Percentiles rank a stretch among this genome's conserved stretches.
Conservation (phyloP, 2,113 vertebrate genomes). For the Hemiscyllium ocellatum region DNA sequence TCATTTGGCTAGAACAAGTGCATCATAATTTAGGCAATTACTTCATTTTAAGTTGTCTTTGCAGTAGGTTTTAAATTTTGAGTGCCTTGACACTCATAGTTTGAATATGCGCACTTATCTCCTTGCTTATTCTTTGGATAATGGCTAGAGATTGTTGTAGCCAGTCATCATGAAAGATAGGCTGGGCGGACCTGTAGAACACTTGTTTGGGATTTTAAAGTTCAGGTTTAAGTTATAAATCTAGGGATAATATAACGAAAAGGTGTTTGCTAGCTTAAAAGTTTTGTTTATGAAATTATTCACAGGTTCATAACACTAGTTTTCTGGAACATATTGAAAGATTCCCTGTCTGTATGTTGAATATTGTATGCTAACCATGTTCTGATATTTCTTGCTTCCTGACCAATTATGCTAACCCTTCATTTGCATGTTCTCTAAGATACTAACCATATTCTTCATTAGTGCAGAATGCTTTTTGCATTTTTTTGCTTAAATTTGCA, state of each 20-base stretch:
- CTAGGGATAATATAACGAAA: background rate
- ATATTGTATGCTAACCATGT: constrained; percentile 29
- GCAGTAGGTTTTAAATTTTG: background rate
- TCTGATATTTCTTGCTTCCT: constrained; percentile 18
- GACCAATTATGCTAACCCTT: constrained; percentile 29
- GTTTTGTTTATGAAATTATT: background rate
- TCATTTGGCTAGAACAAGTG: background rate
- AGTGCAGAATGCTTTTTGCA: constrained; percentile 13
- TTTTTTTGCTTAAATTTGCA: constrained; percentile 29
- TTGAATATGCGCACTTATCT: background rate
- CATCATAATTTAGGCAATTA: background rate
- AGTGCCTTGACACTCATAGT: background rate
- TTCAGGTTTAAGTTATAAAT: background rate
- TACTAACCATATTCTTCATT: constrained; percentile 18
- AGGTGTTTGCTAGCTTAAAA: background rate
- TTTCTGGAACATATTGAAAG: background rate
- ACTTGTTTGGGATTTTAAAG: background rate
- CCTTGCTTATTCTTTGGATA: background rate
- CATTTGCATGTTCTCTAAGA: constrained; percentile 30
- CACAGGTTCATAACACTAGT: constrained; percentile 3
- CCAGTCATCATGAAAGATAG: background rate
- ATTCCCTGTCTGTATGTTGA: constrained; percentile 32
- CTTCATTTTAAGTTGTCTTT: background rate
- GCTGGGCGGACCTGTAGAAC: background rate
- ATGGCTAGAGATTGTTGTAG: background rate